Conservation (phyloP, 37 sponge, comb jelly and placozoan genomes). For the Crambe crambe region DNA sequence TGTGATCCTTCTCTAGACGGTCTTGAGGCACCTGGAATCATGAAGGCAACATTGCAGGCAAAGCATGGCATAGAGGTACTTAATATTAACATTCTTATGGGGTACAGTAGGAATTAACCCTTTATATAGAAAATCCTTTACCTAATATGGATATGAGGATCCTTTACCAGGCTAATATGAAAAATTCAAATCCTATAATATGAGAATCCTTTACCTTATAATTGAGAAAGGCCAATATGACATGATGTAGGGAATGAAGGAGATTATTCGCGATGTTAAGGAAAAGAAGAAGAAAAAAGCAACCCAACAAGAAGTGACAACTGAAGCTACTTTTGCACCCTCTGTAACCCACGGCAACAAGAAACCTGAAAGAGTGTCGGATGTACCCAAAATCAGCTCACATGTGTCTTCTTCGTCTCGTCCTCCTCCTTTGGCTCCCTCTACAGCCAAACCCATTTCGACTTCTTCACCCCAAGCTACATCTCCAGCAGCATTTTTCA, state of each 20-base stretch:
- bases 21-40: not conserved
- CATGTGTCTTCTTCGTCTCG: not conserved
- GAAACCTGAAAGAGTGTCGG: too few relatives aligned
- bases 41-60: constrained; percentile 1
- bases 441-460: not conserved
- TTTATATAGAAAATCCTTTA: too few relatives aligned
- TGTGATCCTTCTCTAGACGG: not conserved
- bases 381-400: too few relatives aligned
- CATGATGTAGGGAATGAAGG: constrained; percentile 17
- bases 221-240: too few relatives aligned
- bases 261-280: not conserved
- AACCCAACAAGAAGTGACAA: not conserved
- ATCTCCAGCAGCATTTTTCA: too few relatives aligned
- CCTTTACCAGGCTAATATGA: too few relatives aligned
- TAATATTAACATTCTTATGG: too few relatives aligned
- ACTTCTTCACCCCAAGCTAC: too few relatives aligned
- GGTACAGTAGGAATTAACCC: too few relatives aligned
- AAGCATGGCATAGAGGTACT: constrained; percentile 13
- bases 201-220: too few relatives aligned
- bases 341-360: not conserved
- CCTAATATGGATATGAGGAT: not conserved
- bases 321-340: constrained; percentile 19
- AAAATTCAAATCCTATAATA: too few relatives aligned
- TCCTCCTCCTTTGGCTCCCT: not conserved
- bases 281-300: constrained; percentile 15